A percentile compares a stretch with the other conserved stretches of the same genome.
These are phyloP conservation scores for Lingula anatina DNA, from an alignment of 2,888 invertebrate species.

Conservation along the genomic window DNA sequence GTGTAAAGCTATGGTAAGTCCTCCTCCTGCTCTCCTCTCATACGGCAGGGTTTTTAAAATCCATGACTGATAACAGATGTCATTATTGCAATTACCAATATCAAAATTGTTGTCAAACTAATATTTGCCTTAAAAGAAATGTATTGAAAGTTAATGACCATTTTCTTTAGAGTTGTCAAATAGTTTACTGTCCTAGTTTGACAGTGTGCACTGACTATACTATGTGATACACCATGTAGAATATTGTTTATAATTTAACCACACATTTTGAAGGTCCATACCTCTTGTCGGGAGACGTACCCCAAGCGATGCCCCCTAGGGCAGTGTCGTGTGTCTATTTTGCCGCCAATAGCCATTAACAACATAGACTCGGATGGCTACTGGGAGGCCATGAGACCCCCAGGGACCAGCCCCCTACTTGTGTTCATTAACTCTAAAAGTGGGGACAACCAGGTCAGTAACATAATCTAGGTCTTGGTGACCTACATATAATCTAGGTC, in stretches of 20 bases:
- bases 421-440: constrained; percentile 98
- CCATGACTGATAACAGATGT: too few species aligned
- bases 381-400: constrained; percentile 76
- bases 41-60: too few species aligned
- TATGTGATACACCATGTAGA: too few species aligned
- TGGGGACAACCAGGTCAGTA: constrained; percentile 79
- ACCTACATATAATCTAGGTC: too few species aligned
- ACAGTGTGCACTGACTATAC: too few species aligned
- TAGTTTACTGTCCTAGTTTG: too few species aligned
- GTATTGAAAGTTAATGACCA: too few species aligned
- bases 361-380: constrained; percentile 81
- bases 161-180: too few species aligned
- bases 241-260: too few species aligned
- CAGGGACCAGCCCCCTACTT: constrained; percentile 73
- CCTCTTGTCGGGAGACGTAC: constrained; percentile 79
- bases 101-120: too few species aligned
- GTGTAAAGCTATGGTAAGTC: constrained; percentile 72
- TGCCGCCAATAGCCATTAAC: constrained; percentile 89
- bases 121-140: too few species aligned
- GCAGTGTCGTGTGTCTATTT: constrained; percentile 82
- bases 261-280: constrained; percentile 65
- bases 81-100: too few species aligned
- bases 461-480: not conserved
- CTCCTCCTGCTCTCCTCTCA: not conserved
- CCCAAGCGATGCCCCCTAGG: constrained; percentile 79